phyloP scores from a whole-genome alignment of 1,140 invertebrate genomes.

The Drosophila bocqueti region DNA sequence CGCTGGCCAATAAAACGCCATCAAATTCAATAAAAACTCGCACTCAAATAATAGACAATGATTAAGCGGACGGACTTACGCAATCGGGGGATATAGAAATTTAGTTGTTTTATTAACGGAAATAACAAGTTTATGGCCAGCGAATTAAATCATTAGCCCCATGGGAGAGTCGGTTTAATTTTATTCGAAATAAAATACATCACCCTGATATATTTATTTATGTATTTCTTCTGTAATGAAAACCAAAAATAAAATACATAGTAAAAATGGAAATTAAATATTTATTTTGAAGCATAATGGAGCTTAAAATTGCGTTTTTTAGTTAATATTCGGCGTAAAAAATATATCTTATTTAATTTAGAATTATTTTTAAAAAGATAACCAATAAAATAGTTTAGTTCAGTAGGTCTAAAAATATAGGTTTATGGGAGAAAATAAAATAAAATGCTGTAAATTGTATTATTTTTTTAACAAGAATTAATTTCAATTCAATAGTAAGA shows the following conservation, averaged over 20 bases:
- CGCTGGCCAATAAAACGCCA: constrained; percentile 45
- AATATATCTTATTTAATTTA: too few relatives aligned
- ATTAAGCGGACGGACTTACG: constrained; percentile 25
- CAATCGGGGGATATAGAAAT: constrained; percentile 30
- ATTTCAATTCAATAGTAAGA: neutral
- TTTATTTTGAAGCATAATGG: too few relatives aligned
- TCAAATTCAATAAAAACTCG: constrained; percentile 53
- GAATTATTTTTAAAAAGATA: neutral
- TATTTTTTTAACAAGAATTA: neutral
- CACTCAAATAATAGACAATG: constrained; percentile 23
- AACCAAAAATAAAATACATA: neutral
- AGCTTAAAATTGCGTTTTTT: too few relatives aligned
- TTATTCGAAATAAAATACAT: neutral
- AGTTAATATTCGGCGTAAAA: too few relatives aligned
- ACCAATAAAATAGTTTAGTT: neutral
- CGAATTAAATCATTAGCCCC: constrained; percentile 24
- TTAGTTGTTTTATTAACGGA: constrained; percentile 15
- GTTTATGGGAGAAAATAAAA: too few relatives aligned
- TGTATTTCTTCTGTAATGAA: neutral
- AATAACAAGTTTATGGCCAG: constrained; percentile 26
- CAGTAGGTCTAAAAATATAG: too few relatives aligned
- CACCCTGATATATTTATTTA: neutral
- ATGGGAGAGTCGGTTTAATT: neutral
- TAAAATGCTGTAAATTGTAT: too few relatives aligned
- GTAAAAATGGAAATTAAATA: too few relatives aligned